These are phyloP conservation scores for Candidula unifasciata DNA, from an alignment of 2,888 invertebrate species.

Conservation along the genomic window DNA sequence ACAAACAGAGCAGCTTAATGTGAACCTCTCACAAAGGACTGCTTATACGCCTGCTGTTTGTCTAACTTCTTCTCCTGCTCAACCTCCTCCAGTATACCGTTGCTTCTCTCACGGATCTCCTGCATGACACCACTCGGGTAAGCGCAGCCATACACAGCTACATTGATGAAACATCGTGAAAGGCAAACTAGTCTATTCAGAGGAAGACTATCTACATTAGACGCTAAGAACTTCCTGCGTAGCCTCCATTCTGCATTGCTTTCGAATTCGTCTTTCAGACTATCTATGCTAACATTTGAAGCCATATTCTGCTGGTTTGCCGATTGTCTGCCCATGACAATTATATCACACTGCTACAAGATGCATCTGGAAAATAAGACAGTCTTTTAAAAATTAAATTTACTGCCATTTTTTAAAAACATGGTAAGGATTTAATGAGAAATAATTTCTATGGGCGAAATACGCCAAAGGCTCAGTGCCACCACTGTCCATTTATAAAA, in stretches of 20 bases:
- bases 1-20: background rate
- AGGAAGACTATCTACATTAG: conserved; percentile 87
- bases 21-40: conserved; percentile 41
- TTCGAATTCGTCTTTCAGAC: conserved; percentile 81
- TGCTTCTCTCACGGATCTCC: conserved; percentile 85
- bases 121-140: conserved; percentile 90
- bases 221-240: conserved; percentile 86
- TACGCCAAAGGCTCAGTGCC: no score
- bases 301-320: background rate
- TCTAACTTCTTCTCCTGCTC: conserved; percentile 84
- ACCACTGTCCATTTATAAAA: no score
- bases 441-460: no score
- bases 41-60: conserved; percentile 55
- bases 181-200: conserved; percentile 90
- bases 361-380: background rate
- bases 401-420: no score
- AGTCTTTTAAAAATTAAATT: no score
- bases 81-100: conserved; percentile 81
- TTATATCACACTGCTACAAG: background rate
- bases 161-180: conserved; percentile 88
- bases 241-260: conserved; percentile 94
- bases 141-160: conserved; percentile 76
- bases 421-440: no score
- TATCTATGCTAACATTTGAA: conserved; percentile 56
- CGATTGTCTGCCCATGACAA: conserved; percentile 16